A percentile compares a stretch with the other conserved stretches of the same genome.
These are phyloP conservation scores for Drosophila dunni DNA, from an alignment of 1,140 invertebrate species.

Conservation along the genomic window DNA sequence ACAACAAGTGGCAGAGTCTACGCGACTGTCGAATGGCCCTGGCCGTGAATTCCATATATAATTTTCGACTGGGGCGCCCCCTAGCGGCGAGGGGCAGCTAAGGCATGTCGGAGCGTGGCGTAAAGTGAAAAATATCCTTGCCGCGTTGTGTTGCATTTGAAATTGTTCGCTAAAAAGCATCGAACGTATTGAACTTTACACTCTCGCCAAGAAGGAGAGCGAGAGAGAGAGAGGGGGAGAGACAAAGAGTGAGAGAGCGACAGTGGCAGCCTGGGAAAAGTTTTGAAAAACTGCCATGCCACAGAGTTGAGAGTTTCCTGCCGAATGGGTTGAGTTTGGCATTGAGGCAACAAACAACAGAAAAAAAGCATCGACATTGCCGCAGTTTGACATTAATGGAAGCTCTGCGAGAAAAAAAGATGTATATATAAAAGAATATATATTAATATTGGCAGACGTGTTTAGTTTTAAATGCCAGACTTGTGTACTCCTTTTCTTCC, in stretches of 20 bases:
- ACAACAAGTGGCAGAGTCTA: conserved; percentile 51
- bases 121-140: conserved; percentile 77
- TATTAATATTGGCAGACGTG: conserved; percentile 54
- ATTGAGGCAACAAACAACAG: neutral
- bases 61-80: conserved; percentile 37
- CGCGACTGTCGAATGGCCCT: conserved; percentile 60
- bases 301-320: conserved; percentile 13
- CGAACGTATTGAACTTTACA: conserved; percentile 44
- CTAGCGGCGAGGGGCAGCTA: neutral
- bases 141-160: conserved; percentile 66
- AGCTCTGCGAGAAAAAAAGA: conserved; percentile 15
- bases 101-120: conserved; percentile 17
- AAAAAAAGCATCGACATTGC: conserved; percentile 15
- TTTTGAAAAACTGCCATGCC: conserved; percentile 49
- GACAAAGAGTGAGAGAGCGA: neutral
- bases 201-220: neutral
- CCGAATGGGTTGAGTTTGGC: conserved; percentile 7
- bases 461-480: conserved; percentile 41
- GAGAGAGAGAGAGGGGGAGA: neutral
- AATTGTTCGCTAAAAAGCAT: conserved; percentile 53
- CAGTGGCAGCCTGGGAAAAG: conserved; percentile 15
- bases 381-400: conserved; percentile 59
- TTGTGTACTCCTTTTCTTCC: neutral
- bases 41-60: conserved; percentile 78
- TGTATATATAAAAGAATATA: conserved; percentile 25